Conservation (phyloP, 2,888 invertebrate species). For the Iselma pallidipennis region DNA sequence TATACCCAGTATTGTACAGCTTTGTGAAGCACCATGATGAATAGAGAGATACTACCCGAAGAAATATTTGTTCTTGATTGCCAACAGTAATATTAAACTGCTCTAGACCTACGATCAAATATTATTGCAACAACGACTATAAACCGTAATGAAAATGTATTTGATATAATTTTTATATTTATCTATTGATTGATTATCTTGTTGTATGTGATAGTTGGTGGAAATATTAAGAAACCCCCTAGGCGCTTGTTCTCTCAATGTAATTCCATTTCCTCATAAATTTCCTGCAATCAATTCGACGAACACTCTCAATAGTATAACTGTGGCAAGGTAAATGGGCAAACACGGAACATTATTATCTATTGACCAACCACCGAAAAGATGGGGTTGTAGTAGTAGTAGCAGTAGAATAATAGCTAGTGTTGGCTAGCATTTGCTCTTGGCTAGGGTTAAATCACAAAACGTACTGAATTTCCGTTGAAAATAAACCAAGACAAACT, state of each 20-base stretch:
- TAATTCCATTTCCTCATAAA: conserved; percentile 37
- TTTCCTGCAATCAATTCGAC: conserved; percentile 37
- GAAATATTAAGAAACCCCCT: conserved; percentile 30
- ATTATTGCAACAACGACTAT: no score
- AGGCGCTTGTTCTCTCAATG: conserved; percentile 35
- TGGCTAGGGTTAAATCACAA: conserved; percentile 29
- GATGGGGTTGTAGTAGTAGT: not conserved
- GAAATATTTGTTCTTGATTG: conserved; percentile 38
- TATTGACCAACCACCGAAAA: conserved; percentile 10
- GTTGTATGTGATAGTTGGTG: conserved; percentile 18
- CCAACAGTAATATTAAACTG: conserved; percentile 29
- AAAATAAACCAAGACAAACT: conserved; percentile 19
- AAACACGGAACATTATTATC: not conserved
- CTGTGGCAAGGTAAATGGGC: conserved; percentile 20
- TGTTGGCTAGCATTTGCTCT: not conserved
- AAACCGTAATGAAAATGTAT: no score
- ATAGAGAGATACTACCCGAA: conserved; percentile 35
- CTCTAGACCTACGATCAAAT: no score
- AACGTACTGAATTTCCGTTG: conserved; percentile 25
- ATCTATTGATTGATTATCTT: not conserved
- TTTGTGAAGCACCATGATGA: conserved; percentile 33
- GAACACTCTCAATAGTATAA: conserved; percentile 27
- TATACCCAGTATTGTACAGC: conserved; percentile 26
- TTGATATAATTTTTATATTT: not conserved
- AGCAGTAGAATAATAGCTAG: not conserved